A percentile compares a stretch with the other conserved stretches of the same genome.
phyloP scores from a whole-genome alignment of 2,888 invertebrate species.

The Epirrhoe alternata region DNA sequence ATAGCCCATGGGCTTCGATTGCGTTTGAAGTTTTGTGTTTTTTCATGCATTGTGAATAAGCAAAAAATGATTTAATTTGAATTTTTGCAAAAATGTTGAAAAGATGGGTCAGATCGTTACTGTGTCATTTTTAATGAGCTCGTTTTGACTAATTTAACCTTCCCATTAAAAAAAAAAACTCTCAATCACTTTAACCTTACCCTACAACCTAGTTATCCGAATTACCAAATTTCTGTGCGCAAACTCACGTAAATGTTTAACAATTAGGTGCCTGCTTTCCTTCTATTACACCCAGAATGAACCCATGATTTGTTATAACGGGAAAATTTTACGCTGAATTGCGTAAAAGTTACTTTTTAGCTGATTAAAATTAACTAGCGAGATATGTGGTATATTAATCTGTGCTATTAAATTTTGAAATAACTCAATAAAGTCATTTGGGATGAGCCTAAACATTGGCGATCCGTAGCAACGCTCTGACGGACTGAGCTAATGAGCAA shows the following conservation, averaged over 20 bases:
- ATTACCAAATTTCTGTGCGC: conserved; percentile 35
- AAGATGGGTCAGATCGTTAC: too few relatives aligned
- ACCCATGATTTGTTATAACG: conserved; percentile 26
- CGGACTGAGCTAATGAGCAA: too few relatives aligned
- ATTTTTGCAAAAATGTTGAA: too few relatives aligned
- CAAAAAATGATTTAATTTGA: too few relatives aligned
- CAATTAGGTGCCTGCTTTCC: conserved; percentile 36
- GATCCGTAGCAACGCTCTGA: too few relatives aligned
- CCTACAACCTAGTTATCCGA: conserved; percentile 31
- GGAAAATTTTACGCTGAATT: conserved; percentile 8
- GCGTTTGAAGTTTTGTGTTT: too few relatives aligned
- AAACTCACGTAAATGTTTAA: conserved; percentile 36
- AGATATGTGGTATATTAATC: neutral
- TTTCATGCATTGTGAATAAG: too few relatives aligned
- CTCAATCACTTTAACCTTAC: too few relatives aligned
- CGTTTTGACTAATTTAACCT: too few relatives aligned
- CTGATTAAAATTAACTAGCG: conserved; percentile 10
- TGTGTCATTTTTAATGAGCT: too few relatives aligned
- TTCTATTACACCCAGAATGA: conserved; percentile 37
- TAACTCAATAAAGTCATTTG: neutral
- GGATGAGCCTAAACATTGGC: neutral
- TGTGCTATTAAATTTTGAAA: neutral
- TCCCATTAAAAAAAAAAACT: too few relatives aligned
- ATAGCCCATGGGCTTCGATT: too few relatives aligned
- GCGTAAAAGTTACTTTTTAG: conserved; percentile 9